phyloP scores from a whole-genome alignment of 2,113 vertebrate genomes.

The Leptobrachium ailaonicum region DNA sequence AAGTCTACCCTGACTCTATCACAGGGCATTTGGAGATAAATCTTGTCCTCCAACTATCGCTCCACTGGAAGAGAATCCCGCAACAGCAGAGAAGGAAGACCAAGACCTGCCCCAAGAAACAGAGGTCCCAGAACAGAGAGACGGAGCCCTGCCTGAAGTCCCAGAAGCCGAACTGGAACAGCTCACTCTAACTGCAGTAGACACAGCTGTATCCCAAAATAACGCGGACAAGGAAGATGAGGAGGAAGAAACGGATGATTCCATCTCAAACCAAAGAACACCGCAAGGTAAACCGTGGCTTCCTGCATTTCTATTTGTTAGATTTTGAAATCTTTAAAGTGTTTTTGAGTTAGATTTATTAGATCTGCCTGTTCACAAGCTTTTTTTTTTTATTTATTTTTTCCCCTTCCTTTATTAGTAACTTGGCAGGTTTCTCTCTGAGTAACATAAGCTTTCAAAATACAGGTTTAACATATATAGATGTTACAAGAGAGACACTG shows the following conservation, averaged over 20 bases:
- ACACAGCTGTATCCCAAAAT: neutral
- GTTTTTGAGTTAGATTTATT: too few species aligned
- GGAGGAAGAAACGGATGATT: neutral
- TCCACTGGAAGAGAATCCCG: constrained; percentile 53
- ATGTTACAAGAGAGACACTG: too few species aligned
- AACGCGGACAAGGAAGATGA: constrained; percentile 9
- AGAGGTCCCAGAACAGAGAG: too few species aligned
- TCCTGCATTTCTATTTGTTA: too few species aligned
- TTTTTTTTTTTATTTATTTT: too few species aligned
- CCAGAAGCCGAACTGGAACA: constrained; percentile 45
- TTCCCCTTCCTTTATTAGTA: too few species aligned
- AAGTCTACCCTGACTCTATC: neutral
- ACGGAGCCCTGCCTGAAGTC: constrained; percentile 9
- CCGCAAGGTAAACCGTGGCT: neutral
- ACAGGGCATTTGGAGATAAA: constrained; percentile 90
- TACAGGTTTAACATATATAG: too few species aligned
- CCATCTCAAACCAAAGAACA: neutral
- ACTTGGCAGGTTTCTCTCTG: too few species aligned
- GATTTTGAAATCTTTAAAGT: too few species aligned
- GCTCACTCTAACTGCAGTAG: constrained; percentile 55
- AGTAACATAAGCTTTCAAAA: too few species aligned
- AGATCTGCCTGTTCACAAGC: too few species aligned
- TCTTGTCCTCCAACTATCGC: constrained; percentile 78
- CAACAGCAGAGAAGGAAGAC: constrained; percentile 49
- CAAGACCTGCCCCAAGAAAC: neutral